Conservation (phyloP, 1,140 invertebrate genomes). For the Aphaenogaster ashmeadi region DNA sequence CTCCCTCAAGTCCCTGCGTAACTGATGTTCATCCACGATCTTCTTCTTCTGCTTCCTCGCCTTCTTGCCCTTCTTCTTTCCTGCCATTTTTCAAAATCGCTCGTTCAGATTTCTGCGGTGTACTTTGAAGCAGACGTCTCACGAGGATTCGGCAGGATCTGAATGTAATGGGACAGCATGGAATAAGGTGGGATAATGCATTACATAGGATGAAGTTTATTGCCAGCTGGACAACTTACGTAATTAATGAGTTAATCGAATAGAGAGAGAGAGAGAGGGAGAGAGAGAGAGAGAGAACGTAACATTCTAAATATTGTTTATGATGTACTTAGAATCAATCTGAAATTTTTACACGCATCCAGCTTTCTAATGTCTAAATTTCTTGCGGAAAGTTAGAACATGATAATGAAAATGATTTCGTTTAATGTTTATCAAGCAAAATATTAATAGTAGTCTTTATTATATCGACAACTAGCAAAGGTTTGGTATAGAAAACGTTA, state of each 20-base stretch:
- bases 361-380: not conserved
- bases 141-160: constrained; percentile 24
- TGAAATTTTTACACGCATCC: not conserved
- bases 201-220: not conserved
- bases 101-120: not conserved
- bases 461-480: too few species aligned
- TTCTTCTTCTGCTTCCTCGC: constrained; percentile 19
- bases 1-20: constrained; percentile 72
- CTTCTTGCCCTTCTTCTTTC: constrained; percentile 49
- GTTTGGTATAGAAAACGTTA: too few species aligned
- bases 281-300: not conserved
- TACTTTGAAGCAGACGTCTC: not conserved
- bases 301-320: not conserved
- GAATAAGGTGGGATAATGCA: not conserved
- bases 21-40: constrained; percentile 69
- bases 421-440: constrained; percentile 2
- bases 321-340: not conserved
- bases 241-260: not conserved
- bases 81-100: constrained; percentile 60
- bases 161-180: not conserved
- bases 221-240: not conserved
- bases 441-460: not conserved
- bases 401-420: not conserved
- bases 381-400: not conserved
- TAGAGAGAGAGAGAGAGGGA: not conserved